Evolutionary conservation across 2,113 vertebrate species (phyloP), one percentile per base, ranked within the genome.

Genomic region (Ramphastos sulfuratus): DNA sequence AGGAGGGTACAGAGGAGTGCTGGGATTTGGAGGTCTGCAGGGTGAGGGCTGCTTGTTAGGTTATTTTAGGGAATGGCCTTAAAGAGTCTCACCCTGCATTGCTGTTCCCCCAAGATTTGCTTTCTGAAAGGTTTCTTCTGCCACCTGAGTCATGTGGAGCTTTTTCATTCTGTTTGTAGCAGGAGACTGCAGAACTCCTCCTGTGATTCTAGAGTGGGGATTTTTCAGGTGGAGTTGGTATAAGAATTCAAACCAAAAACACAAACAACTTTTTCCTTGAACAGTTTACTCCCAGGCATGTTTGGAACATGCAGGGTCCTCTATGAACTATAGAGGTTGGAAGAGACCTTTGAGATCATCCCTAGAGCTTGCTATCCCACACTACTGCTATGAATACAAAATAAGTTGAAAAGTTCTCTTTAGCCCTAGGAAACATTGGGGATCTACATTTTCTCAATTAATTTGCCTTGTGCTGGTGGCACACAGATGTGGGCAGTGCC

Each of bases 401-500:
- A 80, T 31, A 27, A 87, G 63, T 77, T 88, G 54, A 80, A 91
- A 89, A 64, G 66, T 89, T 33, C 65, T 15, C 77, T 93, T 95
- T 78, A 91, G 83, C 73, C 82, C 52, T 66, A 69, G 82, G 79
- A 97, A 94, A 96, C 86, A 96, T 4, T 85, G 88, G 89, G 74
- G 92, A 96, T 93, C 72, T 93, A 90, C 60, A 89, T 96, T 96
- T 91, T 91, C 31, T 31, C 77, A 93, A 44, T 96, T 95, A 95
- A 91, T 95, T 94, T 96, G 61, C 91, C 84, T 92, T 82, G 79
- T 76, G 84, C 67, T 72, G 58, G 94, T 30, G 76, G 84, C 94
- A 96, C 56, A 79, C 85, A 64, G 93, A 96, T 20, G 46, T 96
- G 92, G 77, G 90, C 96, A 94, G 88, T 56, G 87, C 94, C 93